phyloP scores from a whole-genome alignment of 1,140 invertebrate genomes.

The Drosophila albomicans region DNA sequence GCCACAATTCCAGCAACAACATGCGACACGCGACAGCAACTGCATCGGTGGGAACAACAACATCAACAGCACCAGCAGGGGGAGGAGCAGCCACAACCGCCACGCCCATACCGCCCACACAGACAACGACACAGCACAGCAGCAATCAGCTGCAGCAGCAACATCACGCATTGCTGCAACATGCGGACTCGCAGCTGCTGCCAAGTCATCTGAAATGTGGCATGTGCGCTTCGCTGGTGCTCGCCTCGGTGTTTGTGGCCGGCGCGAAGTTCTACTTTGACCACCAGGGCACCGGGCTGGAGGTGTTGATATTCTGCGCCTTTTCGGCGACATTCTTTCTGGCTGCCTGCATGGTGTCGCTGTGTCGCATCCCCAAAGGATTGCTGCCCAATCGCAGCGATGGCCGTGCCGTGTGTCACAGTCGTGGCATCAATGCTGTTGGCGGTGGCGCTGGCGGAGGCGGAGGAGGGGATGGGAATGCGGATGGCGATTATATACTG shows the following conservation, averaged over 20 bases:
- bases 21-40: constrained; percentile 51
- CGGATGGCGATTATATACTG: constrained; percentile 49
- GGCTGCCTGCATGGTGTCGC: constrained; percentile 87
- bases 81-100: constrained; percentile 16
- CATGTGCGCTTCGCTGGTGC: constrained; percentile 88
- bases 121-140: constrained; percentile 25
- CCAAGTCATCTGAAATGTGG: constrained; percentile 88
- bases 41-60: constrained; percentile 13
- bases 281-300: constrained; percentile 87
- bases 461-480: no score
- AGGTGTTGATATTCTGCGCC: constrained; percentile 88
- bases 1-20: constrained; percentile 69
- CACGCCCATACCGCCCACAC: constrained; percentile 39
- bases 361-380: constrained; percentile 85
- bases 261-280: constrained; percentile 90
- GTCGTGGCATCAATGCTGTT: constrained; percentile 42
- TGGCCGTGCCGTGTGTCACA: constrained; percentile 56
- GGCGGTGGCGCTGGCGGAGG: neutral
- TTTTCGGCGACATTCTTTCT: constrained; percentile 88
- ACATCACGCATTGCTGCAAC: constrained; percentile 64
- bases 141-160: constrained; percentile 69
- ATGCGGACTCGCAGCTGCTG: constrained; percentile 81
- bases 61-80: constrained; percentile 21
- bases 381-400: constrained; percentile 54
- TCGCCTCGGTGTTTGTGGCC: constrained; percentile 88